Conservation (phyloP, 2,797 vertebrate genomes). For the Neoniphon sammara region DNA sequence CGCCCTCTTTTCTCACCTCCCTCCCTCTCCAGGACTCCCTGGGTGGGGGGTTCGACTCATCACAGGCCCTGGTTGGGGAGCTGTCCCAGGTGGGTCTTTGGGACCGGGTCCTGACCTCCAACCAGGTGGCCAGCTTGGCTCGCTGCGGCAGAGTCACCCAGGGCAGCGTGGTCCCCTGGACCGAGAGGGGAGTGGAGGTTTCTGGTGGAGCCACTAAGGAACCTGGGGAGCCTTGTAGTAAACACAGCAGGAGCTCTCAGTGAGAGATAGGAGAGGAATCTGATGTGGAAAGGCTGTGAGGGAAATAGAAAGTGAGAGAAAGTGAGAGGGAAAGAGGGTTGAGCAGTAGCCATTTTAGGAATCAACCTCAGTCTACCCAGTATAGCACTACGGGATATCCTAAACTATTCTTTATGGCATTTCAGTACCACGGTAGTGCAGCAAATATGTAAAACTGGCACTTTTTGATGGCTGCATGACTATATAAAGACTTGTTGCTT, state of each 20-base stretch:
- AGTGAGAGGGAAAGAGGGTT: neutral
- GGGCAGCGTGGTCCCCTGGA: constrained; percentile 91
- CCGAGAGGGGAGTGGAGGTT: constrained; percentile 87
- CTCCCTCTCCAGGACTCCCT: constrained; percentile 83
- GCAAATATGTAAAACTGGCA: constrained; percentile 5
- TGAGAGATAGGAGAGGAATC: constrained; percentile 49
- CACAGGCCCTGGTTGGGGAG: constrained; percentile 94
- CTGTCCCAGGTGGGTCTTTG: constrained; percentile 93
- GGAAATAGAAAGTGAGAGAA: neutral
- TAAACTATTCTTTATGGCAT: constrained; percentile 26
- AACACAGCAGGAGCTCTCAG: constrained; percentile 76
- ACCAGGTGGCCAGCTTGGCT: constrained; percentile 89
- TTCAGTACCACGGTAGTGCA: neutral
- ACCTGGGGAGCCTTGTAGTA: constrained; percentile 87
- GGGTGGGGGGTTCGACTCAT: constrained; percentile 93
- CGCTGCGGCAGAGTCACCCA: constrained; percentile 87
- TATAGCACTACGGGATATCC: constrained; percentile 16
- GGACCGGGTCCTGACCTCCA: constrained; percentile 88
- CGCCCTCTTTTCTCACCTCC: neutral
- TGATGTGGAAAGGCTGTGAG: neutral
- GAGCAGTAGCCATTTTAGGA: constrained; percentile 24
- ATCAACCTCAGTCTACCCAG: constrained; percentile 4
- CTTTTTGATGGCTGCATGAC: neutral
- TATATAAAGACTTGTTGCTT: constrained; percentile 9
- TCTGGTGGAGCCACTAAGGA: constrained; percentile 90